Conservation (phyloP, 2,797 vertebrate species). For the Aplochiton taeniatus region DNA sequence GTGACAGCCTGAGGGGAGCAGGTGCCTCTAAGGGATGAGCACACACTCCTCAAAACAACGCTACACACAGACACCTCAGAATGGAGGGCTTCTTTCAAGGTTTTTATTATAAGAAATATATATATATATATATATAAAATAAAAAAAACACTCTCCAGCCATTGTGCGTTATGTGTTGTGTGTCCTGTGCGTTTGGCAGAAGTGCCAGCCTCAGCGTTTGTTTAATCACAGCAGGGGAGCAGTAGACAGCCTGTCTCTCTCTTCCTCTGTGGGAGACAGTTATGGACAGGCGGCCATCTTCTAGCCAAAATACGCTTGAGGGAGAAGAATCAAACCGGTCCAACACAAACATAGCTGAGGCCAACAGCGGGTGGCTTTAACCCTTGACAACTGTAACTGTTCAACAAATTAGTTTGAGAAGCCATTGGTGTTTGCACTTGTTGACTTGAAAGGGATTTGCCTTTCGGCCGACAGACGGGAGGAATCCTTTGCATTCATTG, state of each 20-base stretch:
- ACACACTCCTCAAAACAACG: slow-evolving; percentile 31
- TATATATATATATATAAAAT: slow-evolving; percentile 55
- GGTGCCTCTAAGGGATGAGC: slow-evolving; percentile 52
- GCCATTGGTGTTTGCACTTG: slow-evolving; percentile 51
- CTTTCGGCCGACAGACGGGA: slow-evolving; percentile 55
- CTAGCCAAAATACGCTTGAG: slow-evolving; percentile 75
- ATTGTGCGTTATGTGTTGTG: slow-evolving; percentile 33
- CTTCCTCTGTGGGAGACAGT: slow-evolving; percentile 67
- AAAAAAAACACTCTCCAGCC: no score
- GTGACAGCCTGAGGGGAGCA: slow-evolving; percentile 61
- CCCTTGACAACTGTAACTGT: slow-evolving; percentile 76
- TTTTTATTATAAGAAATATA: no score
- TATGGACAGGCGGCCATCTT: slow-evolving; percentile 69
- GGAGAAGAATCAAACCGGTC: slow-evolving; percentile 64
- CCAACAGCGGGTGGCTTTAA: slow-evolving; percentile 55
- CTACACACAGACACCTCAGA: slow-evolving; percentile 26
- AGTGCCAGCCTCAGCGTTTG: slow-evolving; percentile 53
- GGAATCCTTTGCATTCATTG: slow-evolving; percentile 35
- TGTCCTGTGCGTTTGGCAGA: slow-evolving; percentile 58
- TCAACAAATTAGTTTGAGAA: slow-evolving; percentile 75
- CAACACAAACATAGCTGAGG: slow-evolving; percentile 65
- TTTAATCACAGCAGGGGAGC: slow-evolving; percentile 49
- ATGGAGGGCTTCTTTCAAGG: slow-evolving; percentile 23
- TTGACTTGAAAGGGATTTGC: slow-evolving; percentile 53
- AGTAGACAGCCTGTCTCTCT: slow-evolving; percentile 53